These are phyloP conservation scores for Phyllopteryx taeniolatus DNA, from an alignment of 2,113 vertebrate genomes.

Conservation along the genomic window DNA sequence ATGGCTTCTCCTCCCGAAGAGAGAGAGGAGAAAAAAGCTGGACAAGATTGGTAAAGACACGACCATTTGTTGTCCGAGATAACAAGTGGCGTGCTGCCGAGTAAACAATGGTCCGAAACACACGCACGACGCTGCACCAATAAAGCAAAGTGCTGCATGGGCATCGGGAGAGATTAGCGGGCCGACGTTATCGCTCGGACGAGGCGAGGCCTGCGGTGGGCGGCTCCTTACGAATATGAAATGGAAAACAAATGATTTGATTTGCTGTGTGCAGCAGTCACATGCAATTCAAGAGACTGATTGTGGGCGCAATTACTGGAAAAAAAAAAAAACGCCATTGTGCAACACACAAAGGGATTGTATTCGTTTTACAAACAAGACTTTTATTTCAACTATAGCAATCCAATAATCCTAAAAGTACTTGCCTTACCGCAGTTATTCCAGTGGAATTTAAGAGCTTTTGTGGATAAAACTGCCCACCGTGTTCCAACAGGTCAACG, in stretches of 20 bases:
- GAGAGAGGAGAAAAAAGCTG: constrained; percentile 63
- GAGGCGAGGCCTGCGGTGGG: constrained; percentile 17
- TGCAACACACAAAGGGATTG: constrained; percentile 1
- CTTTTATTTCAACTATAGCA: neutral
- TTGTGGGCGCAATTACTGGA: constrained; percentile 40
- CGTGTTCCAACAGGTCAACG: neutral
- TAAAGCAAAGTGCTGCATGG: constrained; percentile 67
- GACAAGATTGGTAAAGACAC: constrained; percentile 70
- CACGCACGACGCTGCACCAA: constrained; percentile 48
- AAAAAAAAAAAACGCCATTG: constrained; percentile 10
- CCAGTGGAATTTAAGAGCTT: neutral
- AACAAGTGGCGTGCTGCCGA: constrained; percentile 66
- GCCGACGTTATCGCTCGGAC: constrained; percentile 51
- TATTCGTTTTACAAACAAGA: constrained; percentile 2
- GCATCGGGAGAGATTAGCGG: constrained; percentile 54
- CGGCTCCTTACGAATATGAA: constrained; percentile 60
- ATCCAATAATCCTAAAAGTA: neutral
- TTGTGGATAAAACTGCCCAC: neutral
- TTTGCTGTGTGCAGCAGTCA: constrained; percentile 54
- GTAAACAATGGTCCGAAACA: constrained; percentile 63
- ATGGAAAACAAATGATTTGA: constrained; percentile 54
- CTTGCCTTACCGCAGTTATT: neutral
- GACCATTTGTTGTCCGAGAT: constrained; percentile 62
- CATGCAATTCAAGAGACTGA: constrained; percentile 50
- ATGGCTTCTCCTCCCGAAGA: constrained; percentile 63